A percentile compares a stretch with the other conserved stretches of the same genome.
These are phyloP conservation scores for Phengaris alcon DNA, from an alignment of 2,888 invertebrate genomes.

Conservation along the genomic window DNA sequence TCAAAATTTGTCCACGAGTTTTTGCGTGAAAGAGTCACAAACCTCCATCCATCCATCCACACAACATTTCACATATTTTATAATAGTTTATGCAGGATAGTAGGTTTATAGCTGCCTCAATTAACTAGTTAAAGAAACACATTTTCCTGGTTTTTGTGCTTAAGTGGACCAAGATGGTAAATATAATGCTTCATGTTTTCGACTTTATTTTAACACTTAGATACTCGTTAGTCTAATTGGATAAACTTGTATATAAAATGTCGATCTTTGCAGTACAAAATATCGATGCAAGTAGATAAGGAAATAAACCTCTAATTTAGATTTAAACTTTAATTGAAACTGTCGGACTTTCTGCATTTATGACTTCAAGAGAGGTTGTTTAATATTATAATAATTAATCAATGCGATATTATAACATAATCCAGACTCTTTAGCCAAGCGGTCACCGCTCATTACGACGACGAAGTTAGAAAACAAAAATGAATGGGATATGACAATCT, in stretches of 20 bases:
- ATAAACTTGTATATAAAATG: neutral
- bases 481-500: too few relatives aligned
- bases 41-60: too few relatives aligned
- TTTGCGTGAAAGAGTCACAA: too few relatives aligned
- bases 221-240: neutral
- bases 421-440: too few relatives aligned
- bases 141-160: neutral
- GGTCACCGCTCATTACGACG: too few relatives aligned
- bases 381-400: neutral
- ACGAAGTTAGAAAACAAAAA: too few relatives aligned
- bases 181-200: neutral
- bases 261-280: neutral
- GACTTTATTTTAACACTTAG: neutral
- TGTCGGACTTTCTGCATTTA: conserved; percentile 1
- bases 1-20: too few relatives aligned
- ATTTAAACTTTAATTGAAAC: neutral
- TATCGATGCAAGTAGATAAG: neutral
- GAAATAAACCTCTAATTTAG: neutral
- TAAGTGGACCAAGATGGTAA: neutral
- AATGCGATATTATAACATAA: neutral
- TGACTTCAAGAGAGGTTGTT: neutral
- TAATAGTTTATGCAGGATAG: too few relatives aligned
- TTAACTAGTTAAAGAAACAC: too few relatives aligned
- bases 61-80: too few relatives aligned
- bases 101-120: too few relatives aligned